These are phyloP conservation scores for Drosophila kanekoi DNA, from an alignment of 2,888 invertebrate genomes.

Conservation along the genomic window DNA sequence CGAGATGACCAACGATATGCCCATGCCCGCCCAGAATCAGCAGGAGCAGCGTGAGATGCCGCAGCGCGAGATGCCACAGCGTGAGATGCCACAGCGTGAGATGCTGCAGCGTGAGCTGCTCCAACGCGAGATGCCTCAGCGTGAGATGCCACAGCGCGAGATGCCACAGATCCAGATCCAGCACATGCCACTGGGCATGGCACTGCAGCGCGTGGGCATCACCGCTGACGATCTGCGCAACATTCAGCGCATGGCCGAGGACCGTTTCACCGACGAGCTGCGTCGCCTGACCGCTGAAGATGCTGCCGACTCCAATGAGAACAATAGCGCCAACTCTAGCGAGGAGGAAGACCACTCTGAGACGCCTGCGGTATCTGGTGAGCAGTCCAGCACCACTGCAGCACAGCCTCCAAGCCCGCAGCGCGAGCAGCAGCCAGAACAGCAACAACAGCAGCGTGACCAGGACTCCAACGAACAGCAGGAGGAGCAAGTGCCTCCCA, in stretches of 20 bases:
- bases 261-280: slow-evolving; percentile 84
- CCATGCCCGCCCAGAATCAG: slow-evolving; percentile 75
- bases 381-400: slow-evolving; percentile 57
- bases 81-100: slow-evolving; percentile 52
- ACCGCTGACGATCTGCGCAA: slow-evolving; percentile 85
- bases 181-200: slow-evolving; percentile 83
- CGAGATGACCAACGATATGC: slow-evolving; percentile 84
- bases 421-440: slow-evolving; percentile 36
- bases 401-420: slow-evolving; percentile 45
- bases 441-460: slow-evolving; percentile 65
- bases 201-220: slow-evolving; percentile 84
- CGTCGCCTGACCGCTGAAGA: slow-evolving; percentile 83
- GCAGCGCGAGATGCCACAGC: slow-evolving; percentile 45
- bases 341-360: slow-evolving; percentile 76
- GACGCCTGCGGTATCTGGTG: slow-evolving; percentile 43
- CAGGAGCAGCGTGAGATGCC: slow-evolving; percentile 71
- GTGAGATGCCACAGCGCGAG: slow-evolving; percentile 57
- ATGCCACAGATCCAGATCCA: slow-evolving; percentile 82
- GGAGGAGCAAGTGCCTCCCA: slow-evolving; percentile 81
- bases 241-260: slow-evolving; percentile 85
- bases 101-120: slow-evolving; percentile 74
- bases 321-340: slow-evolving; percentile 69
- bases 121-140: slow-evolving; percentile 59
- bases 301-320: slow-evolving; percentile 76
- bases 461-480: slow-evolving; percentile 65